phyloP scores from a whole-genome alignment of 2,113 vertebrate genomes.

The Naja naja region DNA sequence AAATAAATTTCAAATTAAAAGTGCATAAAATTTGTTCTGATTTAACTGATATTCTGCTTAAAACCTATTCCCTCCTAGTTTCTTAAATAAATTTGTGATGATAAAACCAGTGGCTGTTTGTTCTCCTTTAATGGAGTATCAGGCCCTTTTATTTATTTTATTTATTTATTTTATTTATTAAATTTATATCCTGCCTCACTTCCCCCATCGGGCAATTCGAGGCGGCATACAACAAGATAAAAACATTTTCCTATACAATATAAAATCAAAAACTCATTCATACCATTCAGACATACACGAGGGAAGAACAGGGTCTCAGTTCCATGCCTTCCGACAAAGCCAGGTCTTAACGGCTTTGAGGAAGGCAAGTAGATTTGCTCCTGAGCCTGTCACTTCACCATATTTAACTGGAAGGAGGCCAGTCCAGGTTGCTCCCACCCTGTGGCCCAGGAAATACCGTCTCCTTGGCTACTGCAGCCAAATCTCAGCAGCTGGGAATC shows the following conservation, averaged over 20 bases:
- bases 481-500: neutral
- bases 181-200: too few relatives aligned
- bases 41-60: neutral
- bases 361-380: too few relatives aligned
- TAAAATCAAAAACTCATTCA: too few relatives aligned
- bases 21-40: neutral
- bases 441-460: neutral
- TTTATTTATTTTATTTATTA: too few relatives aligned
- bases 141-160: too few relatives aligned
- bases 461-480: neutral
- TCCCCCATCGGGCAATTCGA: too few relatives aligned
- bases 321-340: too few relatives aligned
- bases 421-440: neutral
- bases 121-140: neutral
- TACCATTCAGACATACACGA: too few relatives aligned
- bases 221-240: too few relatives aligned
- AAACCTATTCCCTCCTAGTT: neutral
- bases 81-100: neutral
- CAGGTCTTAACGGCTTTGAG: too few relatives aligned
- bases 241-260: too few relatives aligned
- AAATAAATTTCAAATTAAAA: neutral
- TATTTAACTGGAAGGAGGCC: neutral
- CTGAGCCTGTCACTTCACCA: neutral
- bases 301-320: too few relatives aligned
- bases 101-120: neutral